Percentiles rank a stretch among this genome's conserved stretches.
Evolutionary conservation across 2,113 vertebrate genomes (phyloP).

Genomic region (Malurus alboscapulatus): DNA sequence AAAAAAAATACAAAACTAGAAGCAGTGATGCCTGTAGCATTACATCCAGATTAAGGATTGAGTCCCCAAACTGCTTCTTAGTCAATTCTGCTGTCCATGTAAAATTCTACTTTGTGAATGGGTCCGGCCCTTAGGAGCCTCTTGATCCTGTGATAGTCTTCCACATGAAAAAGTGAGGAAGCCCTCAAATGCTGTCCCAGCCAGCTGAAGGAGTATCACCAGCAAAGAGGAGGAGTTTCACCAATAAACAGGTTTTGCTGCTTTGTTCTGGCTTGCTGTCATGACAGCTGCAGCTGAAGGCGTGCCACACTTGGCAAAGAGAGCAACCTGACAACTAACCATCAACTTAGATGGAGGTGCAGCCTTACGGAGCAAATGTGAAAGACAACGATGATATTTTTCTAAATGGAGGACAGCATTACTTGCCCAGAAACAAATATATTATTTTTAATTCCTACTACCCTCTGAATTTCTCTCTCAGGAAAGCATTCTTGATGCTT

Average conservation of each 20-base stretch:
- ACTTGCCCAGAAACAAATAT: neutral
- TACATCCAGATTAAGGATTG: neutral
- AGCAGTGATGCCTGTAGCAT: neutral
- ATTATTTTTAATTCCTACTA: neutral
- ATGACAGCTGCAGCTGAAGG: neutral
- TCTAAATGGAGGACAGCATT: neutral
- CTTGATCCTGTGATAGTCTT: neutral
- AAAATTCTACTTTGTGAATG: neutral
- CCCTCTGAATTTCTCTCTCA: neutral
- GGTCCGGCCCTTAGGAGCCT: neutral
- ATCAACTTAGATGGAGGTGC: neutral
- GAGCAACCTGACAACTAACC: neutral
- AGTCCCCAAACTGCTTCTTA: neutral
- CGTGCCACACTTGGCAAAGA: neutral
- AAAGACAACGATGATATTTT: neutral
- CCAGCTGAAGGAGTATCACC: neutral
- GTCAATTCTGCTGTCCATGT: neutral
- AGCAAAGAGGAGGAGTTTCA: neutral
- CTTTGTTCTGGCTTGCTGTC: neutral
- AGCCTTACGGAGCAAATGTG: neutral
- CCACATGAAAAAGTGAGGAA: neutral
- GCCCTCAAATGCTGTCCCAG: neutral
- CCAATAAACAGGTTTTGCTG: neutral
- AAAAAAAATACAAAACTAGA: neutral
- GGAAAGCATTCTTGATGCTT: neutral